These are phyloP conservation scores for Platerodrilus igneus DNA, from an alignment of 2,888 invertebrate genomes.

Conservation along the genomic window DNA sequence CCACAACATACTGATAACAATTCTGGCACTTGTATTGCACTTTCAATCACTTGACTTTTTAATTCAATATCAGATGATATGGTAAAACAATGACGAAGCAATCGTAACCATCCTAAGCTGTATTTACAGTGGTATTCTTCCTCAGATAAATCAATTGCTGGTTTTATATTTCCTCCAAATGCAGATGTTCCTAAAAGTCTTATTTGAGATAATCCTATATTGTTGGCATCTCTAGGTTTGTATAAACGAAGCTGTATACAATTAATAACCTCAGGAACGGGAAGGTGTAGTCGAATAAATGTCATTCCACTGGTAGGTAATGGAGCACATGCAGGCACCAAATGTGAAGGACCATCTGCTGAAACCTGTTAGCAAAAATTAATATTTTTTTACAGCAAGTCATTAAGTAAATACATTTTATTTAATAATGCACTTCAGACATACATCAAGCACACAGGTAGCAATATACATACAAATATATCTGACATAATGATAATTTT, in stretches of 20 bases:
- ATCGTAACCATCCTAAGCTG: constrained; percentile 77
- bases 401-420: too few species aligned
- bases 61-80: constrained; percentile 46
- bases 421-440: too few species aligned
- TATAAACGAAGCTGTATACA: constrained; percentile 70
- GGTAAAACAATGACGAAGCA: constrained; percentile 75
- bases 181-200: constrained; percentile 80
- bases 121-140: constrained; percentile 54
- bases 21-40: constrained; percentile 63
- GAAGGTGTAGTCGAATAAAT: constrained; percentile 76
- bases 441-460: too few species aligned
- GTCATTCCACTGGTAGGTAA: constrained; percentile 83
- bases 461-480: too few species aligned
- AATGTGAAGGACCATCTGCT: constrained; percentile 69
- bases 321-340: constrained; percentile 81
- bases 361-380: constrained; percentile 51
- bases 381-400: too few species aligned
- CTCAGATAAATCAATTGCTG: constrained; percentile 46
- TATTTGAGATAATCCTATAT: constrained; percentile 84
- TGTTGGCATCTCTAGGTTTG: constrained; percentile 84
- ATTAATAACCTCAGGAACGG: constrained; percentile 80
- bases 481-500: too few species aligned
- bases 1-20: constrained; percentile 68
- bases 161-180: constrained; percentile 57
- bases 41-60: constrained; percentile 52